Conservation (phyloP, 2,797 vertebrate genomes). For the Sparidentex hasta region DNA sequence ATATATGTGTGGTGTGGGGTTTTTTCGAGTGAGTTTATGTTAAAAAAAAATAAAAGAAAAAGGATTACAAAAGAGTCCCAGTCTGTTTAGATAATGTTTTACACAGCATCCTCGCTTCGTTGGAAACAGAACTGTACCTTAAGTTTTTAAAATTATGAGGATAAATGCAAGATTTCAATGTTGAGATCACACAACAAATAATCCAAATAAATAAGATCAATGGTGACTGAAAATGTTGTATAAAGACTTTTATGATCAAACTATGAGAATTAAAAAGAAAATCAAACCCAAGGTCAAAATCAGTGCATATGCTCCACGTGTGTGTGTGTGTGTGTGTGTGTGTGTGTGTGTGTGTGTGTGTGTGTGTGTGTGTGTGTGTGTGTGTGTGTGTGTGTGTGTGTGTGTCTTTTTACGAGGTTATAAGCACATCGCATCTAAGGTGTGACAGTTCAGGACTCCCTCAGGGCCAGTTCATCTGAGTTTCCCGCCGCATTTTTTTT, state of each 20-base stretch:
- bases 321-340: conserved; percentile 5
- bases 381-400: conserved; percentile 1
- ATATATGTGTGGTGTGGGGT: too few relatives aligned
- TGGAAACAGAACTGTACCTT: not conserved
- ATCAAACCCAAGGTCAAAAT: conserved; percentile 41
- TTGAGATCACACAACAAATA: conserved; percentile 17
- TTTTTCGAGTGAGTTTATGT: too few relatives aligned
- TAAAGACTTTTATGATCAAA: conserved; percentile 37
- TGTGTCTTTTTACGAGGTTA: conserved; percentile 32
- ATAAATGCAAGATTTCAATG: conserved; percentile 16
- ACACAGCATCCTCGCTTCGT: too few relatives aligned
- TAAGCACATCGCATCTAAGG: conserved; percentile 38
- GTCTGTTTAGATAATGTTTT: too few relatives aligned
- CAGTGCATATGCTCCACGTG: conserved; percentile 6
- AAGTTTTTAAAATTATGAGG: conserved; percentile 8
- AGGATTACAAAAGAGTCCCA: too few relatives aligned
- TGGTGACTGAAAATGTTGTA: conserved; percentile 34
- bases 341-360: not conserved
- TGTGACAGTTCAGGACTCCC: conserved; percentile 38
- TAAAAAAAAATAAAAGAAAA: too few relatives aligned
- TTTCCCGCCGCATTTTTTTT: conserved; percentile 23
- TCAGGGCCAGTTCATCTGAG: conserved; percentile 37
- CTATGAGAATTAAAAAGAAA: conserved; percentile 20
- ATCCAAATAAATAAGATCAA: conserved; percentile 40
- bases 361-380: conserved; percentile 1